Evolutionary conservation across 1,140 invertebrate species (phyloP).

Genomic region (Rhopalosiphum maidis): DNA sequence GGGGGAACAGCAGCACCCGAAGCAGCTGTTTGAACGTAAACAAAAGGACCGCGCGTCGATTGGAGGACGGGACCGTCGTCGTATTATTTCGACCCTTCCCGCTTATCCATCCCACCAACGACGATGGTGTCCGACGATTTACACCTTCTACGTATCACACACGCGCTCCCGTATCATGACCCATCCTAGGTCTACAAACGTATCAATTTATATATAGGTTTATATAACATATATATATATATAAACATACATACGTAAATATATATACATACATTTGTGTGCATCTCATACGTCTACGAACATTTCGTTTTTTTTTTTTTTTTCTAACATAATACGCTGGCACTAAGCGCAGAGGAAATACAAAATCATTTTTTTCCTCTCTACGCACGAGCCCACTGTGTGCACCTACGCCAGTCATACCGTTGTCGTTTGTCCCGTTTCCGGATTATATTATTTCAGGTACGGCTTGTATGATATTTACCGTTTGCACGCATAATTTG

Average conservation of each 20-base stretch:
- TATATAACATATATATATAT: neutral
- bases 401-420: slow-evolving; percentile 20
- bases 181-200: neutral
- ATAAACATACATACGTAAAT: neutral
- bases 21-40: slow-evolving; percentile 43
- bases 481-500: neutral
- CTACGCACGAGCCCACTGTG: neutral
- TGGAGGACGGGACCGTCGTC: neutral
- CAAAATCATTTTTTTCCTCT: neutral
- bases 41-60: slow-evolving; percentile 32
- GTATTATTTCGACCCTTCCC: slow-evolving; percentile 38
- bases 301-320: neutral
- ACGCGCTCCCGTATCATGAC: neutral
- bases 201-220: neutral
- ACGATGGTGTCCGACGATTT: neutral
- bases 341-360: slow-evolving; percentile 9
- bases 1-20: neutral
- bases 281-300: neutral
- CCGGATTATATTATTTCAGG: slow-evolving; percentile 40
- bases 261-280: neutral
- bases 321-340: neutral
- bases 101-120: neutral
- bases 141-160: neutral
- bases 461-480: slow-evolving; percentile 41
- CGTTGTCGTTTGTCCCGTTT: slow-evolving; percentile 20